Evolutionary conservation across 2,888 invertebrate species (phyloP).

Genomic region (Cyrtodaria siliqua): DNA sequence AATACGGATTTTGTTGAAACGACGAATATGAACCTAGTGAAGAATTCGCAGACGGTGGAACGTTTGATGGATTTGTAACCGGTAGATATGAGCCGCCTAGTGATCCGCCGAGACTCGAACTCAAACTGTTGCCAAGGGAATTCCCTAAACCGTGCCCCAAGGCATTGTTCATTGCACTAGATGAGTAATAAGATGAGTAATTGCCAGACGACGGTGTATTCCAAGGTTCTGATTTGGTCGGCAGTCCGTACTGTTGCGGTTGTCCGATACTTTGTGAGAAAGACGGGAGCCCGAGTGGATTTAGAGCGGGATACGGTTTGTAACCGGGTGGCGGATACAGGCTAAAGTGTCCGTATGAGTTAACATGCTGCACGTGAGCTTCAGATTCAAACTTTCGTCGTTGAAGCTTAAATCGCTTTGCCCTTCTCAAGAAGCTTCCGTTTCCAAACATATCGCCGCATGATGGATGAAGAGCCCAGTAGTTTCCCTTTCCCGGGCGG

Average conservation of each 20-base stretch:
- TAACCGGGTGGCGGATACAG: conserved; percentile 74
- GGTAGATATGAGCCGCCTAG: conserved; percentile 65
- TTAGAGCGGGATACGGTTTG: conserved; percentile 75
- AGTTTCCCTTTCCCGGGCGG: conserved; percentile 85
- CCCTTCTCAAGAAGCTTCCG: conserved; percentile 84
- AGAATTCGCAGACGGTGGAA: conserved; percentile 57
- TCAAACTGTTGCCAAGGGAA: conserved; percentile 51
- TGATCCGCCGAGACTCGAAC: conserved; percentile 46
- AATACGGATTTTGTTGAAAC: conserved; percentile 68
- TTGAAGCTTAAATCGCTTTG: conserved; percentile 83
- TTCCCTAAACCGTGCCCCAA: conserved; percentile 45
- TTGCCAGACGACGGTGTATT: conserved; percentile 51
- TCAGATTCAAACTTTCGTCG: conserved; percentile 58
- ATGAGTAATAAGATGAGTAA: conserved; percentile 68
- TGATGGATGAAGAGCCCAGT: conserved; percentile 85
- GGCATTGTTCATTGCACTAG: conserved; percentile 59
- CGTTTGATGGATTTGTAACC: conserved; percentile 58
- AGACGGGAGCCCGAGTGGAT: conserved; percentile 69
- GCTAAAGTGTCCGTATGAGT: conserved; percentile 78
- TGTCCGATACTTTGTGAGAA: conserved; percentile 73
- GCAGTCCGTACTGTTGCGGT: conserved; percentile 73
- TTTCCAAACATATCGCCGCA: conserved; percentile 86
- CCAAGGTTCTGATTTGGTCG: conserved; percentile 71
- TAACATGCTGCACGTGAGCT: conserved; percentile 75
- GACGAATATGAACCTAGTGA: conserved; percentile 64